phyloP scores from a whole-genome alignment of 2,797 vertebrate species.

The Sandelia bainsii region DNA sequence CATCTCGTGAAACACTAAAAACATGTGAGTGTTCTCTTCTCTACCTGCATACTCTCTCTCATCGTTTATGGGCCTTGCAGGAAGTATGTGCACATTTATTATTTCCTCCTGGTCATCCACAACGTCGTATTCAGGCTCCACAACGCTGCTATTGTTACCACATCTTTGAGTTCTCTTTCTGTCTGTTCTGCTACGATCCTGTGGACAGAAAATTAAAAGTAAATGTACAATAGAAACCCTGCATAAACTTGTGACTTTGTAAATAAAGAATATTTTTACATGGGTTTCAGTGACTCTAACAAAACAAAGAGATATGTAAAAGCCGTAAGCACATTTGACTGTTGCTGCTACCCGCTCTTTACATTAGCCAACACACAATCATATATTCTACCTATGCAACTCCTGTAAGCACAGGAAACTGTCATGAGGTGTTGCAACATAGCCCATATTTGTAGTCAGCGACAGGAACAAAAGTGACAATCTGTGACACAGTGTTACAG shows the following conservation, averaged over 20 bases:
- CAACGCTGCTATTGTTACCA: neutral
- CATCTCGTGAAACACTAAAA: neutral
- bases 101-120: conserved; percentile 59
- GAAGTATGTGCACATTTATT: conserved; percentile 54
- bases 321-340: too few relatives aligned
- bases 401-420: conserved; percentile 40
- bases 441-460: conserved; percentile 6
- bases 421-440: conserved; percentile 32
- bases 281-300: neutral
- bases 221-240: neutral
- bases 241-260: neutral
- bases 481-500: neutral
- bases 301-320: too few relatives aligned
- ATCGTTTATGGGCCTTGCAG: conserved; percentile 52
- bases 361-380: neutral
- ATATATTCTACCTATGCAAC: conserved; percentile 8
- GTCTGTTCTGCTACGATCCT: conserved; percentile 59
- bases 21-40: neutral
- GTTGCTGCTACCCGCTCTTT: neutral
- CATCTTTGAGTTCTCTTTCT: conserved; percentile 33
- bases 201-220: conserved; percentile 10
- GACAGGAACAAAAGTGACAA: neutral
- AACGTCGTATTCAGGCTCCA: conserved; percentile 58
- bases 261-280: neutral
- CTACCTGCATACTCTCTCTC: conserved; percentile 77